Evolutionary conservation across 2,888 invertebrate genomes (phyloP).

Genomic region (Clunio marinus): DNA sequence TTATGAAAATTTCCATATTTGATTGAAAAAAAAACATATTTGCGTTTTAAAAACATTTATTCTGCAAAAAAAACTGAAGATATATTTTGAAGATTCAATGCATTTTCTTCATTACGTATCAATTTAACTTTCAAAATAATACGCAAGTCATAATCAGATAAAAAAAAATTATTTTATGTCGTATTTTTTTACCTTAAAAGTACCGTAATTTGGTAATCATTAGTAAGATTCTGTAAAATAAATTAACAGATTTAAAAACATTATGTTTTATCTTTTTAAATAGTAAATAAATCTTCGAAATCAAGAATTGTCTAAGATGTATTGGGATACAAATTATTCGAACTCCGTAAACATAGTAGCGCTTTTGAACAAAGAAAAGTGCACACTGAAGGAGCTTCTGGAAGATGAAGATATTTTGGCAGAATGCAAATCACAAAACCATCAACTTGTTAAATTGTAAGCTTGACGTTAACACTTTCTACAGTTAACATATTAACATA

Average conservation of each 20-base stretch:
- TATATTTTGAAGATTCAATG: too few relatives aligned
- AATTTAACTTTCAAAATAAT: too few relatives aligned
- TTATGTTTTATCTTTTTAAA: too few relatives aligned
- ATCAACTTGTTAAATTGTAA: constrained; percentile 87
- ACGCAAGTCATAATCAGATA: too few relatives aligned
- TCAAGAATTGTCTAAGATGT: constrained; percentile 46
- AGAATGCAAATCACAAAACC: constrained; percentile 88
- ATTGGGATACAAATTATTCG: constrained; percentile 48
- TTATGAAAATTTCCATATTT: background rate
- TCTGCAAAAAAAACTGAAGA: too few relatives aligned
- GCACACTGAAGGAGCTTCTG: constrained; percentile 82
- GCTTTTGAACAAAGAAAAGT: constrained; percentile 61
- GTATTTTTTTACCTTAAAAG: constrained; percentile 14
- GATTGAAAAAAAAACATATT: background rate
- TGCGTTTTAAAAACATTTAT: constrained; percentile 9
- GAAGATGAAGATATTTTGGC: constrained; percentile 93
- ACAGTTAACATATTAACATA: background rate
- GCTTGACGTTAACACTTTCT: constrained; percentile 48
- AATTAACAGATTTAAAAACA: too few relatives aligned
- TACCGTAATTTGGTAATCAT: constrained; percentile 7
- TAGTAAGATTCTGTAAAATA: too few relatives aligned
- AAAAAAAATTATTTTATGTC: too few relatives aligned
- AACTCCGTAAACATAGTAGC: constrained; percentile 51
- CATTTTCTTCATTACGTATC: too few relatives aligned
- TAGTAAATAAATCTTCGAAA: too few relatives aligned